These are phyloP conservation scores for Caenorhabditis elegans DNA, from an alignment of 1,140 invertebrate genomes.

Conservation along the genomic window DNA sequence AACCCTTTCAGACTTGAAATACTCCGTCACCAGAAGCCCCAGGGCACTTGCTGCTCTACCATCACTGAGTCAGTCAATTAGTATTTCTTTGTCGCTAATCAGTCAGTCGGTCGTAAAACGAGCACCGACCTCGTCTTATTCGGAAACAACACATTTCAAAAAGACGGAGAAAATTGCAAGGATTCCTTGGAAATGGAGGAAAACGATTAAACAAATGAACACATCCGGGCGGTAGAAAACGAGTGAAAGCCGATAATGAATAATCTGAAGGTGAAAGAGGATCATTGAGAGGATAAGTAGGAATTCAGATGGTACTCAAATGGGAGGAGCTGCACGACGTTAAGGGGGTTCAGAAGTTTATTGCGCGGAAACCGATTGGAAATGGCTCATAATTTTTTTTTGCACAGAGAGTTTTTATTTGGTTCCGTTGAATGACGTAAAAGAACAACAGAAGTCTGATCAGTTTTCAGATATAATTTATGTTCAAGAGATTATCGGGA, in stretches of 20 bases:
- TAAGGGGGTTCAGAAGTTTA: background rate
- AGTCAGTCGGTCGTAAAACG: background rate
- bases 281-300: background rate
- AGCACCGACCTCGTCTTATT: background rate
- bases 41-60: too few species aligned
- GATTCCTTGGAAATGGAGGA: background rate
- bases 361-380: background rate
- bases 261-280: background rate
- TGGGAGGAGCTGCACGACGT: background rate
- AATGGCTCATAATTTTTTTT: background rate
- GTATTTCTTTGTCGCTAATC: background rate
- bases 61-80: background rate
- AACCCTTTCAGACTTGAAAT: too few species aligned
- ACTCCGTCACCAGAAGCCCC: too few species aligned
- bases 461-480: background rate
- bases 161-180: background rate
- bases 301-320: background rate
- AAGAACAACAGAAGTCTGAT: background rate
- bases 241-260: background rate
- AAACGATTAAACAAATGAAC: too few species aligned
- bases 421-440: slow-evolving; percentile 2
- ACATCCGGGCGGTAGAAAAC: background rate
- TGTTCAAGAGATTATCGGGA: background rate
- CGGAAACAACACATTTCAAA: background rate
- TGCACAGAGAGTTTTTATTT: background rate